Evolutionary conservation across 1,140 invertebrate species (phyloP).

Genomic region (Chrysopa pallens): DNA sequence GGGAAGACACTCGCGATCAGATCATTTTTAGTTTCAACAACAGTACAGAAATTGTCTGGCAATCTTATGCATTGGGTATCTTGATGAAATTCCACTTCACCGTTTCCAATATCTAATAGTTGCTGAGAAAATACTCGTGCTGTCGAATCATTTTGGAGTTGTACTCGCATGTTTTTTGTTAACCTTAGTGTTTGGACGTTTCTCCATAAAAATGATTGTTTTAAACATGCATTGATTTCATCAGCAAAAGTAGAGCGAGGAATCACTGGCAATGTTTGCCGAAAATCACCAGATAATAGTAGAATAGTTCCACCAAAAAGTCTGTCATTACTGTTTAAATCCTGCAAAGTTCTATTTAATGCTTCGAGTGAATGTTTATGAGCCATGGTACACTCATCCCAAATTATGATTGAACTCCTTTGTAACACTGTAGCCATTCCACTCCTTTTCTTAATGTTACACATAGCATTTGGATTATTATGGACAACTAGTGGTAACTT

Average conservation of each 20-base stretch:
- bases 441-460: constrained; percentile 11
- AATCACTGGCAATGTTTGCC: constrained; percentile 18
- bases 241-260: constrained; percentile 20
- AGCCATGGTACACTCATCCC: constrained; percentile 23
- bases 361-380: constrained; percentile 15
- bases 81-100: constrained; percentile 5
- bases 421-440: constrained; percentile 12
- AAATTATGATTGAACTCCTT: constrained; percentile 17
- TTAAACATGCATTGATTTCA: constrained; percentile 24
- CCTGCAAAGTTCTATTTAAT: constrained; percentile 15
- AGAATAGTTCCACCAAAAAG: constrained; percentile 16
- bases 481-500: constrained; percentile 16
- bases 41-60: constrained; percentile 6
- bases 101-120: constrained; percentile 13
- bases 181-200: constrained; percentile 17
- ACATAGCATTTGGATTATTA: constrained; percentile 5
- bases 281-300: constrained; percentile 18
- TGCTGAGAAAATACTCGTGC: constrained; percentile 11
- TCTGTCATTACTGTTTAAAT: constrained; percentile 13
- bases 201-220: constrained; percentile 21
- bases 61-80: constrained; percentile 8
- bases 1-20: neutral
- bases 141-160: constrained; percentile 10
- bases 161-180: constrained; percentile 12
- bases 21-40: constrained; percentile 3